Conservation (phyloP, 2,797 vertebrate species). For the Siniperca scherzeri region DNA sequence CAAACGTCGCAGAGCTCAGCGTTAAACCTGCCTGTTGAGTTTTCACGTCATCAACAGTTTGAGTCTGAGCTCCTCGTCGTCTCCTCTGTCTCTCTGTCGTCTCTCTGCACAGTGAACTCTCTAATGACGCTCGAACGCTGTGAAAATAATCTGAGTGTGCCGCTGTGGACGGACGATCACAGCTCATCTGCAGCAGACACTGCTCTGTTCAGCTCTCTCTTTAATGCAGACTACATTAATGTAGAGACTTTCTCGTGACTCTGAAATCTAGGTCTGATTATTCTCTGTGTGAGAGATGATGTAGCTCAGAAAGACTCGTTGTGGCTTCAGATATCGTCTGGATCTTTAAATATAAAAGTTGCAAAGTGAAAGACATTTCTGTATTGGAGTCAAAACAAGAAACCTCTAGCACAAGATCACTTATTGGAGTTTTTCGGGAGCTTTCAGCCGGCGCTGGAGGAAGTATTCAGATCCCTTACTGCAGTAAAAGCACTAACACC, state of each 20-base stretch:
- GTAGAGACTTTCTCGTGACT: too few species aligned
- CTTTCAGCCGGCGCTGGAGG: background rate
- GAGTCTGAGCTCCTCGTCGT: background rate
- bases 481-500: background rate
- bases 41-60: background rate
- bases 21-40: background rate
- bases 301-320: background rate
- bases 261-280: background rate
- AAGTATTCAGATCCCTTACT: background rate
- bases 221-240: background rate
- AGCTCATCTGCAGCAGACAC: constrained; percentile 1
- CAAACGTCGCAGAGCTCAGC: background rate
- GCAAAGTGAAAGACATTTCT: too few species aligned
- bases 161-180: background rate
- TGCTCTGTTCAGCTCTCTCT: background rate
- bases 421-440: too few species aligned
- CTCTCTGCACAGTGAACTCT: background rate
- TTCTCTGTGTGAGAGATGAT: background rate
- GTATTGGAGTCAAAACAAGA: too few species aligned
- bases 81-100: background rate
- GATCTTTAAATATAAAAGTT: background rate
- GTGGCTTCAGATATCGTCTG: too few species aligned
- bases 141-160: constrained; percentile 4
- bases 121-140: background rate
- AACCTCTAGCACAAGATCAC: too few species aligned